Conservation (phyloP, 2,888 invertebrate species). For the Teleiodes luculella region DNA sequence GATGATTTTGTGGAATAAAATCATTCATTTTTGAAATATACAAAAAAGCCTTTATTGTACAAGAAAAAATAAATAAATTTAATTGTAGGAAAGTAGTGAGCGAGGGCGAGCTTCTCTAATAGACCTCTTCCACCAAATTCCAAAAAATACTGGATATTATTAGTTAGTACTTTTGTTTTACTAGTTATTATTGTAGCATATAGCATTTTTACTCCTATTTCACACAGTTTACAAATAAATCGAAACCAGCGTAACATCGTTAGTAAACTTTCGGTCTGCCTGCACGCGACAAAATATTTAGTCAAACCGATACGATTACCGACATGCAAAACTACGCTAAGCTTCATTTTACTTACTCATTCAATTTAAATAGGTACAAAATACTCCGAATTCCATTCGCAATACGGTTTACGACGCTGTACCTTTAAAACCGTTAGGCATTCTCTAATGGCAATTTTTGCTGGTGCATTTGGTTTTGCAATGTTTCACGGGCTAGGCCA, state of each 20-base stretch:
- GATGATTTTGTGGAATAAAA: too few relatives aligned
- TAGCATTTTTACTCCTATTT: neutral
- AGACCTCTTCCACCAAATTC: too few relatives aligned
- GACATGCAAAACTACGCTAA: constrained; percentile 52
- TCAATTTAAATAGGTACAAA: constrained; percentile 9
- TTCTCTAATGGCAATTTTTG: constrained; percentile 13
- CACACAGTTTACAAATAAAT: constrained; percentile 43
- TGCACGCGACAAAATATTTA: constrained; percentile 65
- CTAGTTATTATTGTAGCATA: too few relatives aligned
- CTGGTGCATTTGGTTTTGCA: constrained; percentile 7
- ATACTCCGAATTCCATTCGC: constrained; percentile 10
- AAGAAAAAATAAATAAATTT: too few relatives aligned
- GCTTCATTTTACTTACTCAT: constrained; percentile 34
- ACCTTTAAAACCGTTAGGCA: constrained; percentile 6
- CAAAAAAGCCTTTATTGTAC: too few relatives aligned
- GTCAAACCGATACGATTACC: constrained; percentile 47
- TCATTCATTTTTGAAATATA: too few relatives aligned
- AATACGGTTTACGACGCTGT: constrained; percentile 3
- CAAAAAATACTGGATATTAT: too few relatives aligned
- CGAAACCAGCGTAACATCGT: constrained; percentile 41
- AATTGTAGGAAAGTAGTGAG: too few relatives aligned
- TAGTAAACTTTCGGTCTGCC: constrained; percentile 40
- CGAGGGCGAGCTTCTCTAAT: too few relatives aligned
- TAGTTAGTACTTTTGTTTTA: too few relatives aligned
- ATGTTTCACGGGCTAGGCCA: constrained; percentile 4